These are phyloP conservation scores for Darevskia nairensis DNA, from an alignment of 2,797 vertebrate species.

Conservation along the genomic window DNA sequence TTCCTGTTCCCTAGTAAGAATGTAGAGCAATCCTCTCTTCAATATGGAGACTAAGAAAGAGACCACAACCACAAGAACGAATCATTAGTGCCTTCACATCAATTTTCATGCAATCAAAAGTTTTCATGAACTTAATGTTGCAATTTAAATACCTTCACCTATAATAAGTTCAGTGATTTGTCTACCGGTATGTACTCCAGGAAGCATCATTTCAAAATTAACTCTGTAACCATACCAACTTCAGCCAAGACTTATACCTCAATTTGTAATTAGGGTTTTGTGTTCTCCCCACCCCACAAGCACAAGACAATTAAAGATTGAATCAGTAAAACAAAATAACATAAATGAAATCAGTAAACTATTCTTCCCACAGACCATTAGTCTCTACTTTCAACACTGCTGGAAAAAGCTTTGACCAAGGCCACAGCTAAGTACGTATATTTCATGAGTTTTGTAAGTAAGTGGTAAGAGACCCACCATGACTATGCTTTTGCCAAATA, in stretches of 20 bases:
- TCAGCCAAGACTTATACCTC: background rate
- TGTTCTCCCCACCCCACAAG: background rate
- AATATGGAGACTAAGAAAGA: constrained; percentile 47
- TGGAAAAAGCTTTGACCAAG: background rate
- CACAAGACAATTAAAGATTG: background rate
- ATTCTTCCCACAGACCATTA: background rate
- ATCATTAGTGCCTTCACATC: constrained; percentile 18
- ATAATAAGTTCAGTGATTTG: constrained; percentile 6
- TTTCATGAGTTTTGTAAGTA: background rate
- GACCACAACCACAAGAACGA: background rate
- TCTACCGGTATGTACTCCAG: background rate
- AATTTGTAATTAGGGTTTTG: background rate
- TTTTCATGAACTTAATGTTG: background rate
- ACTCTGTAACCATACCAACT: background rate
- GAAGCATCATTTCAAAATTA: constrained; percentile 31
- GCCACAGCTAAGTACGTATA: background rate
- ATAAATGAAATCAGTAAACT: background rate
- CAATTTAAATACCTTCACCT: constrained; percentile 48
- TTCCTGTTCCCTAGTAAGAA: constrained; percentile 21
- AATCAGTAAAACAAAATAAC: background rate
- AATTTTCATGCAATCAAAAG: constrained; percentile 6
- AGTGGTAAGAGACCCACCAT: background rate
- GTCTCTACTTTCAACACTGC: background rate
- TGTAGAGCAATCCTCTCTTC: constrained; percentile 22
- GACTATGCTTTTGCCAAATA: background rate